Evolutionary conservation across 1,140 invertebrate genomes (phyloP).

Genomic region (Apis florea): DNA sequence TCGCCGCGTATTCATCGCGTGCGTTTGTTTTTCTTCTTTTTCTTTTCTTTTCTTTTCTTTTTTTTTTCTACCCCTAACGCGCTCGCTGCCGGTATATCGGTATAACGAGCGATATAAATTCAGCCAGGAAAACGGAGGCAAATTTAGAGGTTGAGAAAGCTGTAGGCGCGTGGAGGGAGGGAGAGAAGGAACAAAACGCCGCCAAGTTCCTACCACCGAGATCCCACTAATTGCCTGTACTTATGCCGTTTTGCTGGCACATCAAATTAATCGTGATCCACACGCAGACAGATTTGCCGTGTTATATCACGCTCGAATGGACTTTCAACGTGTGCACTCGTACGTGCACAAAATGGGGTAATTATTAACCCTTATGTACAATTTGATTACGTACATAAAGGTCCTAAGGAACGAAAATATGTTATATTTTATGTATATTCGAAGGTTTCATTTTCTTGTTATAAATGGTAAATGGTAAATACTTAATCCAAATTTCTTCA

Average conservation of each 20-base stretch:
- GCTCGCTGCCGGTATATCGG: neutral
- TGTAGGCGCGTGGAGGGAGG: too few species aligned
- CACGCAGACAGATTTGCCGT: neutral
- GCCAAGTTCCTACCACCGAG: constrained; percentile 2
- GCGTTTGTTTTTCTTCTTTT: constrained; percentile 2
- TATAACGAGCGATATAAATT: constrained; percentile 43
- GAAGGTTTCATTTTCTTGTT: too few species aligned
- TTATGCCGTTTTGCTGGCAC: constrained; percentile 17
- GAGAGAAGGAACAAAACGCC: constrained; percentile 8
- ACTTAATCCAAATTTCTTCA: too few species aligned
- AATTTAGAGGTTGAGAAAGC: constrained; percentile 28
- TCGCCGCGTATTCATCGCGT: constrained; percentile 14
- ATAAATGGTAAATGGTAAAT: too few species aligned
- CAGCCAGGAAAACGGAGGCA: constrained; percentile 19
- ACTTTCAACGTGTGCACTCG: too few species aligned
- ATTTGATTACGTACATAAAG: too few species aligned
- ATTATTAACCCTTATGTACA: too few species aligned
- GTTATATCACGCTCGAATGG: neutral
- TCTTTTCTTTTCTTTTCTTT: too few species aligned
- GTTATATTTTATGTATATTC: too few species aligned
- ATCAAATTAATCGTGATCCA: constrained; percentile 44
- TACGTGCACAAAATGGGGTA: too few species aligned
- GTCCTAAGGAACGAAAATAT: too few species aligned
- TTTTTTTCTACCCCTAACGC: too few species aligned
- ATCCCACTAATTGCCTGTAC: constrained; percentile 44